Conservation (phyloP, 2,113 vertebrate genomes). For the Heptranchias perlo region DNA sequence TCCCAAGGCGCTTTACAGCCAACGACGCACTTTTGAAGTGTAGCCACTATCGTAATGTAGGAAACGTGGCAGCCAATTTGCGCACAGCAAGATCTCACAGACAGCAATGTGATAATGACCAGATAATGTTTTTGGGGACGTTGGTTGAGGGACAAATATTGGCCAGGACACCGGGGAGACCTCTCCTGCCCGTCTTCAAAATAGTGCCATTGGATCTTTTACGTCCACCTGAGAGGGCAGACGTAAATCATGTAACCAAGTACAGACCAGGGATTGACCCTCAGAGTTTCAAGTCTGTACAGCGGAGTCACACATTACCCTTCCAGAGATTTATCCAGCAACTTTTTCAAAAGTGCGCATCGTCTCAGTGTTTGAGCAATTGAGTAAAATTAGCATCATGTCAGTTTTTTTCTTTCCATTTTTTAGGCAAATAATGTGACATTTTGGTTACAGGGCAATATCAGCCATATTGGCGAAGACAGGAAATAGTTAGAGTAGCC, state of each 20-base stretch:
- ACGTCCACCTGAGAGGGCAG: too few species aligned
- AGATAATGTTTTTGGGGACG: too few species aligned
- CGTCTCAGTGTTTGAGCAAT: not conserved
- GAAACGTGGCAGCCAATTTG: not conserved
- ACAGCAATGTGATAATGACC: not conserved
- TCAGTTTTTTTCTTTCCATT: too few species aligned
- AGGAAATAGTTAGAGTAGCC: too few species aligned
- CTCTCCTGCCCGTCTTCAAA: too few species aligned
- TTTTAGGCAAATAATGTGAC: too few species aligned
- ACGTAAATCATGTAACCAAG: not conserved
- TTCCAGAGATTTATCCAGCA: not conserved
- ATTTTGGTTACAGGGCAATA: too few species aligned
- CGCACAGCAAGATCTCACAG: not conserved
- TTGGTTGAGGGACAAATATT: too few species aligned
- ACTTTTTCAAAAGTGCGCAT: not conserved
- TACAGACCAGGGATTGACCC: not conserved
- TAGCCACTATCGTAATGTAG: not conserved
- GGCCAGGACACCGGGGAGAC: too few species aligned
- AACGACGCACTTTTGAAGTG: not conserved
- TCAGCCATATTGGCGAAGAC: too few species aligned
- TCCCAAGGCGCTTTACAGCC: not conserved
- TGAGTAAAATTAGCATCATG: not conserved
- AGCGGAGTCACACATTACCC: not conserved
- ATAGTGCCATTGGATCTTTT: too few species aligned
- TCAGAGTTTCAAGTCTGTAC: not conserved